Base-by-base conservation (phyloP, 2,797 vertebrate genomes). In the Melopsittacus undulatus region DNA sequence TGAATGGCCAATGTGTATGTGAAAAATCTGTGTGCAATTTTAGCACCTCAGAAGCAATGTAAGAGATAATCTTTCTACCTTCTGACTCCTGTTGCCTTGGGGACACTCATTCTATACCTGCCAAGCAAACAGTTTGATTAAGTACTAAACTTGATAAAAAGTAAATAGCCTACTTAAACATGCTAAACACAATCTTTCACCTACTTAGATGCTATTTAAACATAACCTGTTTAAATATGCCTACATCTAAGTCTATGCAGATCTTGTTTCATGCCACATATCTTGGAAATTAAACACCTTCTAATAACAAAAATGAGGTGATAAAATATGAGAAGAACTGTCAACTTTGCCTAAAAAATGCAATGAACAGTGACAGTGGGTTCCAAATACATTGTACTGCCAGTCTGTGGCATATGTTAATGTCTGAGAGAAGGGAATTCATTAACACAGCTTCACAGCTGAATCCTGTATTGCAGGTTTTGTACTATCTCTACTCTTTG, bases 101-200 rank as follows among this genome's bases (percentile, higher is more conserved):
- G 74, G 75, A 61, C 0, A 1, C 10, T 67, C 23, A 22, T 84
- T 88, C 74, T 70, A 13, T 61, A 82, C 48, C 77, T 74, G 67
- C 74, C 77, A 88, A 82, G 63, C 59, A 88, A 92, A 46, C 14
- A 8, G 5, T 87, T 66, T 94, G 95, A 96, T 86, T 69, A 94
- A 90, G 52, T 64, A 46, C 52, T 84, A 64, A 92, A 84, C 59
- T 73, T 79, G 68, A 82, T 84, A 92, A 87, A 92, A 79, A 94
- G 74, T 70, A 94, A 90, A 89, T 52, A 94, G 64, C 56, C 61
- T 90, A 49, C 91, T 96, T 87, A 92, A 95, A 87, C 90, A 90
- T 30, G 80, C 90, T 95, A 91, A 94, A 66, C 34, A 70, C 83
- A 94, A 81, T 67, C 67, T 94, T 88, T 76, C 83, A 77, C 63